phyloP scores from a whole-genome alignment of 2,113 vertebrate genomes.

The Polypterus bichir region DNA sequence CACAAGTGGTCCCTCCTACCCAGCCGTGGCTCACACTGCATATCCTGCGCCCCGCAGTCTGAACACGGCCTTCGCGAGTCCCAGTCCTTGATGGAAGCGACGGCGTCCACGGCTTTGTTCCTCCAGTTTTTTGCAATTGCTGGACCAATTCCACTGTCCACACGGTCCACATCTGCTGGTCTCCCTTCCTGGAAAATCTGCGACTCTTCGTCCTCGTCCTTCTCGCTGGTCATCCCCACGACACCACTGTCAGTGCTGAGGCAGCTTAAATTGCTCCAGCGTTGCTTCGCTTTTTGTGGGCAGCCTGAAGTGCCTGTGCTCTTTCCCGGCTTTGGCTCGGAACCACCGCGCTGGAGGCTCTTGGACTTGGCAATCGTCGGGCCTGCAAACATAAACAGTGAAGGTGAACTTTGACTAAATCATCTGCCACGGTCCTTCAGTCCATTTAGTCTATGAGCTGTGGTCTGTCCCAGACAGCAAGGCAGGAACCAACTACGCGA shows the following conservation, averaged over 20 bases:
- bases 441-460: too few relatives aligned
- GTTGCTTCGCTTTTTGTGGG: constrained; percentile 43
- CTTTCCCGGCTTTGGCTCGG: constrained; percentile 34
- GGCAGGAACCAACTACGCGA: too few relatives aligned
- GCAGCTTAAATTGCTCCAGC: constrained; percentile 82
- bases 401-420: too few relatives aligned
- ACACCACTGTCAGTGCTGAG: constrained; percentile 78
- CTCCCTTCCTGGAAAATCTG: constrained; percentile 39
- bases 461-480: too few relatives aligned
- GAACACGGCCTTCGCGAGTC: constrained; percentile 67
- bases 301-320: constrained; percentile 22
- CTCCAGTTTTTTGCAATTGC: constrained; percentile 64
- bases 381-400: constrained; percentile 26
- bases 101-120: constrained; percentile 41
- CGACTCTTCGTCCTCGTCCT: constrained; percentile 44
- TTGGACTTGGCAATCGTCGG: constrained; percentile 40
- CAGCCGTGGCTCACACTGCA: constrained; percentile 31
- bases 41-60: constrained; percentile 68
- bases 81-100: constrained; percentile 53
- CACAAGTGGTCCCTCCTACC: constrained; percentile 59
- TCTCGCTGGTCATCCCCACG: constrained; percentile 59
- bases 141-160: constrained; percentile 71
- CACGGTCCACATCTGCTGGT: constrained; percentile 57
- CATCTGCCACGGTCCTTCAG: too few relatives aligned
- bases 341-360: constrained; percentile 48